Evolutionary conservation across 2,888 invertebrate genomes (phyloP), one percentile per base, ranked within the genome.

Genomic region (Melanostoma mellinum): DNA sequence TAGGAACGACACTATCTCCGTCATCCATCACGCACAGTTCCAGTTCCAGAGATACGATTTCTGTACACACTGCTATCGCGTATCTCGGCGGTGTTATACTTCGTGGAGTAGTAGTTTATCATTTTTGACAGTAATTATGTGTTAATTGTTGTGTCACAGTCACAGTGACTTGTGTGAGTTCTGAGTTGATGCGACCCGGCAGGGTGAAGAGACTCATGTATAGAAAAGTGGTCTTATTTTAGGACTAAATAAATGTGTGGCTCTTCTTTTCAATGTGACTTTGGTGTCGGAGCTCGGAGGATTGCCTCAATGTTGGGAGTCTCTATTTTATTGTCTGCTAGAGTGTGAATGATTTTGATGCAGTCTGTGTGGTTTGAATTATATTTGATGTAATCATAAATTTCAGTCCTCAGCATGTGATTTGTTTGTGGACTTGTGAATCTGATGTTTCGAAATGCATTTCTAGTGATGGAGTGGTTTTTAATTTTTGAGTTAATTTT

Each of bases 61-160:
- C 58, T 35, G 10, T 46, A 46, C 10, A n/a, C 33, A 33, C 9
- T 38, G 35, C 35, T 33, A 61, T 36, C 6, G 10, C 56, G 46
- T 33, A 61, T 36, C 6, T 33, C 56, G 58, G 44, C 78, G 48
- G 35, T 65, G 69, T 74, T 65, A 74, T 74, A 58, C 68, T 46
- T 32, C 20, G 20, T 20, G 20, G 20, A 20, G 9, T 53, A 30
- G 78, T 74, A 74, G 74, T 84, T 84, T 84, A 78, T 84, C 82
- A 84, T 78, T 84, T 77, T 50, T 74, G 82, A 84, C 82, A 78
- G 74, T 84, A 74, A 84, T 78, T 78, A 78, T 84, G 82, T 84
- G 82, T 78, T 84, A 84, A 84, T 84, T 84, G 78, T 74, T 73
- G 73, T 84, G 82, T 84, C 78, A 58, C 42, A 73, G 77, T 63